These are phyloP conservation scores for Thyatira batis DNA, from an alignment of 2,888 invertebrate genomes.

Conservation along the genomic window DNA sequence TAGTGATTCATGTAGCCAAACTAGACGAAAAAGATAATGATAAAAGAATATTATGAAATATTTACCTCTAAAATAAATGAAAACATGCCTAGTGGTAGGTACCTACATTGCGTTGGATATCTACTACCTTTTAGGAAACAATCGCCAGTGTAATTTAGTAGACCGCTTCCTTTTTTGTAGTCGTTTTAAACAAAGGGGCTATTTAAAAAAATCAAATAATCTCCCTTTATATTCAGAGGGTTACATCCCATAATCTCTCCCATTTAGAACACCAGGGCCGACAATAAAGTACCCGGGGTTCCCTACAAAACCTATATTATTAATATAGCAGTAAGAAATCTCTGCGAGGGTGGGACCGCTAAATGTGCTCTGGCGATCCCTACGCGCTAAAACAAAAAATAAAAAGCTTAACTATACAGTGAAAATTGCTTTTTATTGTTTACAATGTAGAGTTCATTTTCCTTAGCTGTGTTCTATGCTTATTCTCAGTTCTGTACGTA, in stretches of 20 bases:
- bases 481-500: slow-evolving; percentile 71
- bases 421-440: slow-evolving; percentile 33
- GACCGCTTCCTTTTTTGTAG: neutral
- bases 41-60: too few relatives aligned
- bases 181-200: neutral
- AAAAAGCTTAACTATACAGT: slow-evolving; percentile 16
- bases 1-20: too few relatives aligned
- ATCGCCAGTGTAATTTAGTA: neutral
- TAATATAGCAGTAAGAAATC: slow-evolving; percentile 80
- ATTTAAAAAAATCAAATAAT: slow-evolving; percentile 2
- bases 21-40: too few relatives aligned
- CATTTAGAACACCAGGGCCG: slow-evolving; percentile 38
- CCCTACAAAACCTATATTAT: slow-evolving; percentile 68
- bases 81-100: too few relatives aligned
- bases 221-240: slow-evolving; percentile 13
- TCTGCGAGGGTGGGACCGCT: slow-evolving; percentile 69
- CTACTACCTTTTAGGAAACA: neutral
- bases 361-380: slow-evolving; percentile 68
- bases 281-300: slow-evolving; percentile 56
- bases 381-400: slow-evolving; percentile 60
- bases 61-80: too few relatives aligned
- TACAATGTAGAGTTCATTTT: slow-evolving; percentile 37
- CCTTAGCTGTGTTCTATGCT: slow-evolving; percentile 37
- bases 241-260: slow-evolving; percentile 32
- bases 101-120: too few relatives aligned